Evolutionary conservation across 1,140 invertebrate species (phyloP).

Genomic region (Papilio dardanus): DNA sequence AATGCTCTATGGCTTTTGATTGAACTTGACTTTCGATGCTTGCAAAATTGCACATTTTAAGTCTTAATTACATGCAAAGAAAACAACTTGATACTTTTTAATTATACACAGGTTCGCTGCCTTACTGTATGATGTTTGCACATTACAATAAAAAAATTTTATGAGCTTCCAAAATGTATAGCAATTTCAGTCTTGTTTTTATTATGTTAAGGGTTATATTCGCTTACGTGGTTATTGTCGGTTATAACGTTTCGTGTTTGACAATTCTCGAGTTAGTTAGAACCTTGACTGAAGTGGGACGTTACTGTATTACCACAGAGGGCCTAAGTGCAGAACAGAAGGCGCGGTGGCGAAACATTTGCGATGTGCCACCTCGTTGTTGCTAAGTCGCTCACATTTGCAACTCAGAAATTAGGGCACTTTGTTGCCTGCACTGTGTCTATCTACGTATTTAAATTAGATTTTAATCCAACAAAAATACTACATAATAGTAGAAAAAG

Average conservation of each 20-base stretch:
- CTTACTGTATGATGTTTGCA: constrained; percentile 58
- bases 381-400: constrained; percentile 41
- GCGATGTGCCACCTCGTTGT: constrained; percentile 44
- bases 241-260: neutral
- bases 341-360: constrained; percentile 59
- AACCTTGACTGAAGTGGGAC: constrained; percentile 74
- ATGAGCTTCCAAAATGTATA: constrained; percentile 16
- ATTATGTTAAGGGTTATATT: neutral
- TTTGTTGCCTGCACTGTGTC: no score
- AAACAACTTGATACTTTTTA: constrained; percentile 43
- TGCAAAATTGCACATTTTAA: constrained; percentile 38
- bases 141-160: constrained; percentile 53
- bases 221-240: neutral
- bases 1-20: neutral
- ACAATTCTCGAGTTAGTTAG: constrained; percentile 56
- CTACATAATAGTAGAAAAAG: no score
- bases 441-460: neutral
- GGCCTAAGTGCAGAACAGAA: constrained; percentile 67
- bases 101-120: constrained; percentile 53
- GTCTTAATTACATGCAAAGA: constrained; percentile 34
- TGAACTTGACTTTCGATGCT: neutral
- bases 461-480: no score
- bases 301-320: constrained; percentile 67
- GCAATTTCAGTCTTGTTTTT: neutral
- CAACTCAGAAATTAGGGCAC: neutral